A percentile compares a stretch with the other conserved stretches of the same genome.
Evolutionary conservation across 2,888 invertebrate species (phyloP).

Genomic region (Pseudococcus jackbeardsleyi): DNA sequence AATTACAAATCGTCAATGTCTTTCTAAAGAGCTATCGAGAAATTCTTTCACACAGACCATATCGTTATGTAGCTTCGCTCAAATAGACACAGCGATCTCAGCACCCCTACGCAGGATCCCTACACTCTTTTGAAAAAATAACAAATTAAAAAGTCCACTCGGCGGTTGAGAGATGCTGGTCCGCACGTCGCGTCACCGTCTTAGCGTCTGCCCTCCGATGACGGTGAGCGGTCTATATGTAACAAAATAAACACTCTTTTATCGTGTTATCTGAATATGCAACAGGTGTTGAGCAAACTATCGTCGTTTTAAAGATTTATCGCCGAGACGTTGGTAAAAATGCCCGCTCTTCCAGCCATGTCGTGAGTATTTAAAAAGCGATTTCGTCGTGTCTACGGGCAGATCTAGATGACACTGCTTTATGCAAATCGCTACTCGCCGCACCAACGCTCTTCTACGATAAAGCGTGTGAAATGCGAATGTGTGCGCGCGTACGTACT

Average conservation of each 20-base stretch:
- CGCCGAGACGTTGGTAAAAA: slow-evolving; percentile 53
- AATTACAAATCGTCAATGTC: neutral
- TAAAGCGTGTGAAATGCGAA: neutral
- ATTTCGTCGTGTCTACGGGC: slow-evolving; percentile 54
- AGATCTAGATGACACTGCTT: slow-evolving; percentile 63
- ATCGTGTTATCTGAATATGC: slow-evolving; percentile 54
- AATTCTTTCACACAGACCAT: neutral
- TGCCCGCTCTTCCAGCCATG: slow-evolving; percentile 19
- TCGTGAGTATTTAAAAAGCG: slow-evolving; percentile 63
- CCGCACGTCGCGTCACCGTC: neutral
- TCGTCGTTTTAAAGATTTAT: slow-evolving; percentile 58
- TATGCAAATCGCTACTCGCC: slow-evolving; percentile 51
- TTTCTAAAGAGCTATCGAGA: neutral
- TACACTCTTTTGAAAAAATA: neutral
- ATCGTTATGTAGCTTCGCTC: neutral
- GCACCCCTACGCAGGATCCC: slow-evolving; percentile 12
- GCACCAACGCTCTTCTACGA: neutral
- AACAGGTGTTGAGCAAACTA: slow-evolving; percentile 63
- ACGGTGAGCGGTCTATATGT: neutral
- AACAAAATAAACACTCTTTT: slow-evolving; percentile 50
- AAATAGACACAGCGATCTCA: neutral
- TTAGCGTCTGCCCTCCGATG: too few species aligned
- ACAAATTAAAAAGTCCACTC: neutral
- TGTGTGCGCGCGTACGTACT: neutral
- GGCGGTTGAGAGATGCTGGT: neutral